Evolutionary conservation across 2,888 invertebrate species (phyloP), one percentile per base, ranked within the genome.

Genomic region (Platerodrilus igneus): DNA sequence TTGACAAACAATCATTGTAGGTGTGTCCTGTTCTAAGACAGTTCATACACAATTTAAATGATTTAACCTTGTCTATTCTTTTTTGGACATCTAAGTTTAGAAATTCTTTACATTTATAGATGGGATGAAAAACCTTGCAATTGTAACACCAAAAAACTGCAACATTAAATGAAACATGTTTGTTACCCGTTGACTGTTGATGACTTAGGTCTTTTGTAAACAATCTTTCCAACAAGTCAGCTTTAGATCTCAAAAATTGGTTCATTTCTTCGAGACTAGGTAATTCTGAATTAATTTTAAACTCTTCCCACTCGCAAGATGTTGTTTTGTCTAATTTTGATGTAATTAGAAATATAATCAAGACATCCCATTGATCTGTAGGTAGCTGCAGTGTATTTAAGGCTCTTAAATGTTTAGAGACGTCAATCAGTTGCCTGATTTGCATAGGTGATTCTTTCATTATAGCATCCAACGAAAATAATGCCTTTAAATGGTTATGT

Each of bases 401-500:
- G n/a, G n/a, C n/a, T n/a, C 1, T 17, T 2, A 18, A 3, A 7
- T 19, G 19, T 19, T 19, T 19, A 7, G 19, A 6, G 7, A 19
- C 5, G 5, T 19, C 7, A 6, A 19, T 6, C 19, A 19, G 5
- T 19, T 19, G 6, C n/a, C 4, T 13, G 13, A 17, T 16, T 17
- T 18, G 13, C 1, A 2, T n/a, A 4, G 18, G 13, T 6, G 7
- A 3, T 16, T 27, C 18, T 13, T 15, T 20, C 2, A 20, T 16
- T 11, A 15, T 27, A 14, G 23, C 13, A n/a, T n/a, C n/a, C 25
- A 45, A 26, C 11, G 45, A 39, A 29, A 51, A 51, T 18, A 54
- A 34, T 6, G 51, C 42, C 11, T 43, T 45, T 7, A 55, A 34
- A 29, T 53, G 52, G 25, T 41, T 48, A 27, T 51, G 30, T 18